These are phyloP conservation scores for Ophiothrix spiculata DNA, from an alignment of 35 echinoderm and acorn worm genomes.

Conservation along the genomic window DNA sequence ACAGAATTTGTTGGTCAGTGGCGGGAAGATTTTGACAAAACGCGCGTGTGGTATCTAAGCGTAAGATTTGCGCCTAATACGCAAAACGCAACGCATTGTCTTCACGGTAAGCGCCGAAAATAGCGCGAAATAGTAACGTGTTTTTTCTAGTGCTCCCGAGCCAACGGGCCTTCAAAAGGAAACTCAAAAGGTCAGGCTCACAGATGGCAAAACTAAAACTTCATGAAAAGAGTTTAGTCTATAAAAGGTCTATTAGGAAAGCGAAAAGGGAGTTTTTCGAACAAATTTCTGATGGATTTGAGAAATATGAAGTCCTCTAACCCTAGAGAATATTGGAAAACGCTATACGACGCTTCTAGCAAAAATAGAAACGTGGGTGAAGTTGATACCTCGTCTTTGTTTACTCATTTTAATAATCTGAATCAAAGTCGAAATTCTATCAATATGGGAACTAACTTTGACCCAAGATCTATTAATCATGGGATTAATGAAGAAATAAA, in stretches of 20 bases:
- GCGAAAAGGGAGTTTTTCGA: neutral
- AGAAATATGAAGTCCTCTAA: conserved; percentile 2
- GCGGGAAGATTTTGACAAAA: too few relatives aligned
- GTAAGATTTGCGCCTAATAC: too few relatives aligned
- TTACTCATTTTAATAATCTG: conserved; percentile 14
- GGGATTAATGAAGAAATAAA: conserved; percentile 12
- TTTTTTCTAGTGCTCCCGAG: too few relatives aligned
- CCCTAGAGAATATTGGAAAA: conserved; percentile 25
- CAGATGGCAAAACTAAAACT: neutral
- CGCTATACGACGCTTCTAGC: neutral
- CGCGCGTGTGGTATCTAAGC: too few relatives aligned
- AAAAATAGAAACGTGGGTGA: neutral
- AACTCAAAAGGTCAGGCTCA: too few relatives aligned
- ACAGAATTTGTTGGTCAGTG: too few relatives aligned
- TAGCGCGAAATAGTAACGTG: too few relatives aligned
- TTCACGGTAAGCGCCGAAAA: too few relatives aligned
- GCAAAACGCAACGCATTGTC: too few relatives aligned
- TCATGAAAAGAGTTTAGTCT: conserved; percentile 1
- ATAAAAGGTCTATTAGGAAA: conserved; percentile 3
- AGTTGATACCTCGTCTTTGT: neutral
- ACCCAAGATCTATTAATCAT: neutral
- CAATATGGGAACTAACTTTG: neutral
- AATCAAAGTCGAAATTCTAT: too few relatives aligned
- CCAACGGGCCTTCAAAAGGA: too few relatives aligned
- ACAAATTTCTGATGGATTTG: neutral